Conservation (phyloP, 1,140 invertebrate genomes). For the Drosophila sp. region DNA sequence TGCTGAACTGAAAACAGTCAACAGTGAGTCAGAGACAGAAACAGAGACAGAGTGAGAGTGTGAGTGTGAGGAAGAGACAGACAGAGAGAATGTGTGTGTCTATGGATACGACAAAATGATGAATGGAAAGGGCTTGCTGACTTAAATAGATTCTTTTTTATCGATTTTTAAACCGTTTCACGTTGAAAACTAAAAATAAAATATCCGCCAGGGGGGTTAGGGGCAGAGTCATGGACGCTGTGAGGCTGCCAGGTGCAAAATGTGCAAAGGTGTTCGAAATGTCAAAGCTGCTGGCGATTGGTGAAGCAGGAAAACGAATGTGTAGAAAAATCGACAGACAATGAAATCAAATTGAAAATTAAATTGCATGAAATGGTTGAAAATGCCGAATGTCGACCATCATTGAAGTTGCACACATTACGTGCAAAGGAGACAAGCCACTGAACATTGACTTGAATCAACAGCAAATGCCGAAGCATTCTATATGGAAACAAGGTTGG, state of each 20-base stretch:
- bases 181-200: conserved; percentile 77
- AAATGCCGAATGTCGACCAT: conserved; percentile 14
- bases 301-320: conserved; percentile 38
- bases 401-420: conserved; percentile 41
- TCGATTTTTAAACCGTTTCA: conserved; percentile 77
- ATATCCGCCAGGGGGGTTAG: conserved; percentile 42
- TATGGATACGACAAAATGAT: conserved; percentile 23
- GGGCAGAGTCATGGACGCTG: conserved; percentile 10
- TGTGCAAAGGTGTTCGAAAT: conserved; percentile 78
- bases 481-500: too few relatives aligned
- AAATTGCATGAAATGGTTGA: conserved; percentile 67
- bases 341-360: conserved; percentile 77
- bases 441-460: conserved; percentile 42
- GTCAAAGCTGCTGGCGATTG: conserved; percentile 76
- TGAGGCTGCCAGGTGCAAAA: conserved; percentile 71
- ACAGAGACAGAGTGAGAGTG: conserved; percentile 2
- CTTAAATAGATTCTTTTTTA: conserved; percentile 76
- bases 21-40: too few relatives aligned
- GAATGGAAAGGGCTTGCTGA: conserved; percentile 46
- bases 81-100: conserved; percentile 20
- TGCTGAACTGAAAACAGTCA: conserved; percentile 37
- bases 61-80: background rate
- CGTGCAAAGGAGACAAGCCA: conserved; percentile 20
- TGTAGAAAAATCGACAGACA: conserved; percentile 42
- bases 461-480: conserved; percentile 6